Evolutionary conservation across 1,140 invertebrate genomes (phyloP), one percentile per base, ranked within the genome.

Genomic region (Trachymyrmex septentrionalis): DNA sequence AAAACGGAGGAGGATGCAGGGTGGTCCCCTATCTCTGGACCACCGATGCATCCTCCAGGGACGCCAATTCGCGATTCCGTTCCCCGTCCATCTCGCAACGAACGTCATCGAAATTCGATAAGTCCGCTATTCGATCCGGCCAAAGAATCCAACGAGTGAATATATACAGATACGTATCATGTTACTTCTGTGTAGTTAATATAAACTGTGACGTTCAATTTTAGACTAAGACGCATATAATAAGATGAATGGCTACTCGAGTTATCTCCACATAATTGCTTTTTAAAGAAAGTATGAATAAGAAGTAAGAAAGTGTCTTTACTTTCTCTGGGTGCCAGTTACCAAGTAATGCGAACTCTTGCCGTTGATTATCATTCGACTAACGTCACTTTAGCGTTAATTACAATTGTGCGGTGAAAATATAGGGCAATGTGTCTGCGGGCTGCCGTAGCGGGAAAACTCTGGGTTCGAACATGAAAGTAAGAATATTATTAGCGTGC

Each of bases 71-170:
- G 55, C 73, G 57, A 89, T 88, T 89, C 59, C 50, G 21, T 50
- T 48, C 50, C 50, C 59, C 44, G 71, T 59, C 21, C 53, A n/a
- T 59, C 38, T 50, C n/a, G 19, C 38, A n/a, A 14, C 63, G 50
- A 21, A 48, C 57, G 71, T 61, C 63, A 89, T 89, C 84, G 88
- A 89, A 89, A 89, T 86, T 63, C 87, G 84, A 89, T 82, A 59
- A 89, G 14, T 27, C 5, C 0, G 10, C 14, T 75, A 0, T 14
- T 71, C 71, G 16, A 10, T 16, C 10, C 2, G 69, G 3, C 4
- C 38, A 4, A 34, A 76, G 16, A 73, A 72, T 16, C 3, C 38
- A 21, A 73, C 80, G 24, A 19, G 0, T 34, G 66, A 19, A 57
- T 57, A 27, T 71, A 69, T n/a, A 16, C 27, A 27, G n/a, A 71